Conservation (phyloP, 2,113 vertebrate genomes). For the Siphamia tubifer region DNA sequence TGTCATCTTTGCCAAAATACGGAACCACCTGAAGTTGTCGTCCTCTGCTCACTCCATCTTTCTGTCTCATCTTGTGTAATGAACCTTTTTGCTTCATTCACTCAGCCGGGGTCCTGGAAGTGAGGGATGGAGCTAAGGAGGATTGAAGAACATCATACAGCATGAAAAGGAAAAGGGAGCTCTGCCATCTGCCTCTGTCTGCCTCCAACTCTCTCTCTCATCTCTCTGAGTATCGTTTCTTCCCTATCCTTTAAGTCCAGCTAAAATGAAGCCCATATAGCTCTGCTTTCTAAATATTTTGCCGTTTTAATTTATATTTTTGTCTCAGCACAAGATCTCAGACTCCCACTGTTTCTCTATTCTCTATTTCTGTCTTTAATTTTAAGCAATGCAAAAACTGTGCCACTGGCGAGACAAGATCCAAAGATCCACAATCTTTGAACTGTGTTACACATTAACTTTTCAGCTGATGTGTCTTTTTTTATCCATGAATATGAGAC, state of each 20-base stretch:
- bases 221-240: neutral
- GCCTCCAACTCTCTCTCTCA: neutral
- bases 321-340: too few relatives aligned
- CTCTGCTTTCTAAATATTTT: too few relatives aligned
- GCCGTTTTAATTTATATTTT: too few relatives aligned
- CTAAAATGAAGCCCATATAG: neutral
- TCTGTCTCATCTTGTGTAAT: conserved; percentile 40
- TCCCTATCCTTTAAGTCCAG: neutral
- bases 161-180: conserved; percentile 20
- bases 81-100: conserved; percentile 35
- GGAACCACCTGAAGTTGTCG: conserved; percentile 34
- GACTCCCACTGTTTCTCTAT: too few relatives aligned
- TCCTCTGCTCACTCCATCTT: conserved; percentile 2
- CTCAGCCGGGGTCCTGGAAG: conserved; percentile 37
- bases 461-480: too few relatives aligned
- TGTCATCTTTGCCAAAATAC: conserved; percentile 49
- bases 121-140: conserved; percentile 8
- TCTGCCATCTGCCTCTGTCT: conserved; percentile 39
- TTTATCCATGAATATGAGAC: too few relatives aligned
- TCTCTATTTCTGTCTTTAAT: too few relatives aligned
- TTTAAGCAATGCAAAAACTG: too few relatives aligned
- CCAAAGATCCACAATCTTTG: too few relatives aligned
- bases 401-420: too few relatives aligned
- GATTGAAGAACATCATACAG: conserved; percentile 24
- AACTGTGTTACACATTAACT: too few relatives aligned